phyloP scores from a whole-genome alignment of 2,113 vertebrate species.

The Ariopsis seemanni region DNA sequence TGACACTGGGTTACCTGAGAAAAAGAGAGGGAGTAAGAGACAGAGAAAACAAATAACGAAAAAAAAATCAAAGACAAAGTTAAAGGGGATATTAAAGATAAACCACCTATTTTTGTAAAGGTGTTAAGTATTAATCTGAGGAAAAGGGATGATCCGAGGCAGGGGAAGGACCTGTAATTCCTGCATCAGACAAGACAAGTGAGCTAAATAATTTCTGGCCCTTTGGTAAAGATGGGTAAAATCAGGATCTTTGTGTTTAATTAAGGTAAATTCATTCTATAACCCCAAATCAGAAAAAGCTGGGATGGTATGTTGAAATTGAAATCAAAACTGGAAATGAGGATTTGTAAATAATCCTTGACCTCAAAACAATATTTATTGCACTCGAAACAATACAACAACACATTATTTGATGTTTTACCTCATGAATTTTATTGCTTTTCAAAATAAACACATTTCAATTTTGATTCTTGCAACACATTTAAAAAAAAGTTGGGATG shows the following conservation, averaged over 20 bases:
- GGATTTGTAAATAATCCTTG: no score
- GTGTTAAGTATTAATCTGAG: not conserved
- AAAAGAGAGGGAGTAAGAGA: conserved; percentile 16
- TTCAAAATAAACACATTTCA: no score
- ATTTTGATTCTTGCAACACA: no score
- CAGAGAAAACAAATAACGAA: conserved; percentile 19
- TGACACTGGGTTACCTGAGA: conserved; percentile 93
- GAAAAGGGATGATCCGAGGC: not conserved
- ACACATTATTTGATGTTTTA: no score
- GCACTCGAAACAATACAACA: no score
- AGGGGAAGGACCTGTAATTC: not conserved
- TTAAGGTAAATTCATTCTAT: no score
- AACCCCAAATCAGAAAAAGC: no score
- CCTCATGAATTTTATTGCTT: no score
- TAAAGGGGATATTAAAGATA: not conserved
- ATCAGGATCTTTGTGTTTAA: not conserved
- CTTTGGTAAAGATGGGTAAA: not conserved
- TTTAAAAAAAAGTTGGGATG: no score
- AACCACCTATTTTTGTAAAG: not conserved
- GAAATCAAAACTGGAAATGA: no score
- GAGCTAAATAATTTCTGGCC: not conserved
- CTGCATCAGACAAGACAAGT: not conserved
- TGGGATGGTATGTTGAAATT: no score
- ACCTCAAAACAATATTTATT: no score
- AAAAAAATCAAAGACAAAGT: not conserved